Percentiles rank a stretch among this genome's conserved stretches.
These are phyloP conservation scores for Cephus cinctus DNA, from an alignment of 1,140 invertebrate genomes.

Conservation along the genomic window DNA sequence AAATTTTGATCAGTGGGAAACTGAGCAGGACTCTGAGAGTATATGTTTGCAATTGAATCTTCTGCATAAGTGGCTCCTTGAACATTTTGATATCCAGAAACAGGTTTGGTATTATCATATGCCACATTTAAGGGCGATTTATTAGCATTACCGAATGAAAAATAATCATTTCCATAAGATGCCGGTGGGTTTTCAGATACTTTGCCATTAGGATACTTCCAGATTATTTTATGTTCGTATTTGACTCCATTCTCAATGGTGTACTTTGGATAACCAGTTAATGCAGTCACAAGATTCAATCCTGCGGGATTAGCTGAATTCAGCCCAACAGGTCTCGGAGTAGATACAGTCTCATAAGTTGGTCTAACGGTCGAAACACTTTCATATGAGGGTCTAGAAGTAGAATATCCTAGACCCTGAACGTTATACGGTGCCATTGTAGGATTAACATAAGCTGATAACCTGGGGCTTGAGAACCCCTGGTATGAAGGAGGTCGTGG, in stretches of 20 bases:
- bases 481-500: conserved; percentile 12
- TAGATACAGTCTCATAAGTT: neutral
- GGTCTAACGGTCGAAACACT: conserved; percentile 9
- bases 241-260: conserved; percentile 45
- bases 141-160: no score
- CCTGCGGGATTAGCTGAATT: conserved; percentile 16
- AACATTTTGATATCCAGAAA: no score
- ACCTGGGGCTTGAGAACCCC: neutral
- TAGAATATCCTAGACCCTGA: neutral
- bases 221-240: conserved; percentile 52
- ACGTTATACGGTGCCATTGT: neutral
- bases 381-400: neutral
- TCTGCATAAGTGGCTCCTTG: conserved; percentile 36
- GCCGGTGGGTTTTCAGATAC: conserved; percentile 40
- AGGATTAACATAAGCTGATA: neutral
- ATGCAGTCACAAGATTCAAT: neutral
- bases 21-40: conserved; percentile 45
- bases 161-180: conserved; percentile 43
- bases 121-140: no score
- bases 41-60: conserved; percentile 25
- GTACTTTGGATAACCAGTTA: conserved; percentile 39
- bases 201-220: conserved; percentile 52
- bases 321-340: conserved; percentile 16
- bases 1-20: conserved; percentile 37
- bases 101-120: no score